Conservation (phyloP, 1,140 invertebrate genomes). For the Andricus grossulariae region DNA sequence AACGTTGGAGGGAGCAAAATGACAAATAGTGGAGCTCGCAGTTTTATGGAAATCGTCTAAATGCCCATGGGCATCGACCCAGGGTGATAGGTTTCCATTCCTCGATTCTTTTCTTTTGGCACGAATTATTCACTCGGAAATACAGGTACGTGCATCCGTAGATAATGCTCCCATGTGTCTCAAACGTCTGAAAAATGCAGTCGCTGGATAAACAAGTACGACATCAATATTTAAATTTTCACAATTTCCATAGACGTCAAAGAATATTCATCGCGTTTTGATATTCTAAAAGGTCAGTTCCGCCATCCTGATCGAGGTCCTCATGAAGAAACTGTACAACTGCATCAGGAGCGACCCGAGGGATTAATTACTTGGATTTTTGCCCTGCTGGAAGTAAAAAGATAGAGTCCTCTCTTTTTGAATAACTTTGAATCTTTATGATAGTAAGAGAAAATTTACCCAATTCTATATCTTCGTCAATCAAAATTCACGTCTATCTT, state of each 20-base stretch:
- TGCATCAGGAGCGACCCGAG: too few species aligned
- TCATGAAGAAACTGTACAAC: too few species aligned
- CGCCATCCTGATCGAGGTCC: constrained; percentile 1
- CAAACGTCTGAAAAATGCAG: constrained; percentile 35
- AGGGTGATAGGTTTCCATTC: constrained; percentile 8
- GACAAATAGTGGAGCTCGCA: neutral
- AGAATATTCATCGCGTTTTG: constrained; percentile 28
- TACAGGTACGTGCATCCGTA: constrained; percentile 4
- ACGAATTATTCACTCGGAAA: neutral
- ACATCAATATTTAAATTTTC: constrained; percentile 61
- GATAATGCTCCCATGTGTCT: constrained; percentile 34
- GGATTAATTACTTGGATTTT: too few species aligned
- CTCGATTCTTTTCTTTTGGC: constrained; percentile 22
- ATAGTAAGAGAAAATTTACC: too few species aligned
- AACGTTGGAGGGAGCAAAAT: neutral
- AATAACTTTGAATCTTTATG: too few species aligned
- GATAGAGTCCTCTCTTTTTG: too few species aligned
- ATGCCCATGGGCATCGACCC: constrained; percentile 22
- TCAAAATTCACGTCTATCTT: too few species aligned
- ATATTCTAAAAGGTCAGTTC: constrained; percentile 33
- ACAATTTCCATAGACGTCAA: constrained; percentile 47
- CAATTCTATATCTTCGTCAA: too few species aligned
- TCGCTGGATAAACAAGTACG: constrained; percentile 37
- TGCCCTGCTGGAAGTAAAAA: too few species aligned
- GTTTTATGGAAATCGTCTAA: constrained; percentile 54